Conservation (phyloP, 2,888 invertebrate genomes). For the Furcula furcula region DNA sequence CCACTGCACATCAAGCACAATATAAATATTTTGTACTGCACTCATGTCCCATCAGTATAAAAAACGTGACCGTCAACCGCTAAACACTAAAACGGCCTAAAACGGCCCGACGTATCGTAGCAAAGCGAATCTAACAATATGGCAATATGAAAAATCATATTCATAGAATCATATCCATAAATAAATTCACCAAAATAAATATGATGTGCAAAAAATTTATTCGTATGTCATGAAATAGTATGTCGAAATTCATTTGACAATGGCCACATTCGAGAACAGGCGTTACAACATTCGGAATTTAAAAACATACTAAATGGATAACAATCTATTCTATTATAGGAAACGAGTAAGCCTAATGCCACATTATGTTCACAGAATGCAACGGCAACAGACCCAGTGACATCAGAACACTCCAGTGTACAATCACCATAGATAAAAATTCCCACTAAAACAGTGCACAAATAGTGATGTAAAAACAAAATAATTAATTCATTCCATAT, state of each 20-base stretch:
- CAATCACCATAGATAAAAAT: too few relatives aligned
- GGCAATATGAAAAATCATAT: neutral
- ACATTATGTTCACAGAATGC: neutral
- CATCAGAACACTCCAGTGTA: neutral
- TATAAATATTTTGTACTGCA: slow-evolving; percentile 33
- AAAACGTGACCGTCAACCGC: neutral
- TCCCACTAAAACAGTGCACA: too few relatives aligned
- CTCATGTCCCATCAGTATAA: neutral
- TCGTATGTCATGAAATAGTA: too few relatives aligned
- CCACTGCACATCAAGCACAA: slow-evolving; percentile 16
- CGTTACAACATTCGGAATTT: neutral
- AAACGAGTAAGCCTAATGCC: slow-evolving; percentile 5
- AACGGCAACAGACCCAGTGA: neutral
- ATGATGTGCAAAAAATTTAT: too few relatives aligned
- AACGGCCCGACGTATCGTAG: slow-evolving; percentile 4
- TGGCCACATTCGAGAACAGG: neutral
- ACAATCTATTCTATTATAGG: slow-evolving; percentile 15
- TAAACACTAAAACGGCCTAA: slow-evolving; percentile 6
- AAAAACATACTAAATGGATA: neutral
- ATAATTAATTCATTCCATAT: too few relatives aligned
- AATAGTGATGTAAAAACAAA: too few relatives aligned
- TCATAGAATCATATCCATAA: slow-evolving; percentile 1
- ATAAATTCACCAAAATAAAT: slow-evolving; percentile 4
- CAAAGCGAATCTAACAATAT: neutral
- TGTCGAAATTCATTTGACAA: too few relatives aligned